Conservation (phyloP, 2,797 vertebrate genomes). For the Bovichtus diacanthus region DNA sequence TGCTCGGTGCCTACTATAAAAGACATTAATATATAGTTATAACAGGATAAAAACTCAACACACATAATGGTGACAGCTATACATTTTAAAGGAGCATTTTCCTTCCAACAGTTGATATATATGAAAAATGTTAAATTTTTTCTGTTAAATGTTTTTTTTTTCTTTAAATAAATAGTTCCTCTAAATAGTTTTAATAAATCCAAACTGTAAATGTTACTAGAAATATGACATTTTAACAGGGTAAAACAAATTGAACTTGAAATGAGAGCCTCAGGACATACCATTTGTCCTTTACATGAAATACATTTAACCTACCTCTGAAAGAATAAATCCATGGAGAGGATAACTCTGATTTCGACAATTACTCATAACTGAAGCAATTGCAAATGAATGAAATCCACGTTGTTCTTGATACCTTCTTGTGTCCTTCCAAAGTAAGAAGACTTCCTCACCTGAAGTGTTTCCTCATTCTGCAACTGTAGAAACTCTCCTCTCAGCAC, state of each 20-base stretch:
- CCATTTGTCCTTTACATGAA: not conserved
- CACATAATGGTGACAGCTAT: no score
- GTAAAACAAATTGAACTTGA: not conserved
- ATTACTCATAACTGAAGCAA: constrained; percentile 24
- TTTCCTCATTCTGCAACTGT: constrained; percentile 23
- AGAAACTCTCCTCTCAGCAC: constrained; percentile 12
- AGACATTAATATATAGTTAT: not conserved
- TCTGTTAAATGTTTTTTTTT: not conserved
- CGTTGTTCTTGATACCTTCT: not conserved
- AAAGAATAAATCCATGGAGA: constrained; percentile 54
- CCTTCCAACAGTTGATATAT: not conserved
- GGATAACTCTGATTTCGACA: constrained; percentile 16
- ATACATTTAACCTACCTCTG: constrained; percentile 50
- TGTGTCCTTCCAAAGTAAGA: not conserved
- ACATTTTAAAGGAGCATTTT: constrained; percentile 7
- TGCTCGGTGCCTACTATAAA: not conserved
- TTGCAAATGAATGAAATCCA: constrained; percentile 28
- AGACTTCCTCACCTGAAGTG: constrained; percentile 12
- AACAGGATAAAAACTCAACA: not conserved
- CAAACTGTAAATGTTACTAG: not conserved
- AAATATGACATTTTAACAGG: not conserved
- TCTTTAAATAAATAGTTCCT: not conserved
- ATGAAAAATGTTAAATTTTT: not conserved
- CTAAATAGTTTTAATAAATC: not conserved
- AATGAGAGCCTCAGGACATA: not conserved